These are phyloP conservation scores for Argynnis bischoffii DNA, from an alignment of 2,888 invertebrate genomes.

Conservation along the genomic window DNA sequence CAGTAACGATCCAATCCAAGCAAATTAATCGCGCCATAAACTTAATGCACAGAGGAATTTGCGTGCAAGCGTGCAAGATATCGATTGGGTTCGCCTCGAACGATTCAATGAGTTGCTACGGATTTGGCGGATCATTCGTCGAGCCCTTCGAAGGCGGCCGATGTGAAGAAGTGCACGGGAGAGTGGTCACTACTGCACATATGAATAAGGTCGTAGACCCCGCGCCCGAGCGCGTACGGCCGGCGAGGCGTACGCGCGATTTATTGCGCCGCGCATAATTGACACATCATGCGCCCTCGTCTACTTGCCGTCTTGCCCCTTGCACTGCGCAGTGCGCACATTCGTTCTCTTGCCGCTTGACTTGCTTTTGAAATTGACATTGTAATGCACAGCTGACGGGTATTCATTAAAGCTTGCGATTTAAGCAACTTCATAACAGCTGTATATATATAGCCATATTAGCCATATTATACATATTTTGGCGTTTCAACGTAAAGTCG, in stretches of 20 bases:
- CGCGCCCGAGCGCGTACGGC: not conserved
- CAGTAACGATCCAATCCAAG: constrained; percentile 4
- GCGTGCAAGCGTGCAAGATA: constrained; percentile 18
- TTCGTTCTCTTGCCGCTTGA: constrained; percentile 13
- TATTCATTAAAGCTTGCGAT: not conserved
- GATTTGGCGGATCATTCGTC: constrained; percentile 41
- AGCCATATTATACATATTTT: too few species aligned
- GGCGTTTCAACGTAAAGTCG: too few species aligned
- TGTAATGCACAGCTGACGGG: constrained; percentile 11
- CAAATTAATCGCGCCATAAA: constrained; percentile 24
- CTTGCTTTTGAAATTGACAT: constrained; percentile 7
- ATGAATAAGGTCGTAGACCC: not conserved
- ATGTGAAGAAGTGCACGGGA: not conserved
- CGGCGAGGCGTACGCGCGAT: constrained; percentile 22
- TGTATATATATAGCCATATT: too few species aligned
- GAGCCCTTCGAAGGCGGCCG: constrained; percentile 21
- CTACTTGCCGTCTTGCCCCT: not conserved
- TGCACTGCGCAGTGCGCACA: not conserved
- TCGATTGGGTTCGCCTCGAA: constrained; percentile 39
- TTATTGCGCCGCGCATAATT: constrained; percentile 32
- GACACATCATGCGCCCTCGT: constrained; percentile 30
- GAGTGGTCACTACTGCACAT: not conserved
- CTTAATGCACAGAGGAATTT: constrained; percentile 5
- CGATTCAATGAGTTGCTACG: constrained; percentile 46
- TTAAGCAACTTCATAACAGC: too few species aligned